Evolutionary conservation across 2,797 vertebrate species (phyloP), one percentile per base, ranked within the genome.

Genomic region (Catostomus latipinnis): DNA sequence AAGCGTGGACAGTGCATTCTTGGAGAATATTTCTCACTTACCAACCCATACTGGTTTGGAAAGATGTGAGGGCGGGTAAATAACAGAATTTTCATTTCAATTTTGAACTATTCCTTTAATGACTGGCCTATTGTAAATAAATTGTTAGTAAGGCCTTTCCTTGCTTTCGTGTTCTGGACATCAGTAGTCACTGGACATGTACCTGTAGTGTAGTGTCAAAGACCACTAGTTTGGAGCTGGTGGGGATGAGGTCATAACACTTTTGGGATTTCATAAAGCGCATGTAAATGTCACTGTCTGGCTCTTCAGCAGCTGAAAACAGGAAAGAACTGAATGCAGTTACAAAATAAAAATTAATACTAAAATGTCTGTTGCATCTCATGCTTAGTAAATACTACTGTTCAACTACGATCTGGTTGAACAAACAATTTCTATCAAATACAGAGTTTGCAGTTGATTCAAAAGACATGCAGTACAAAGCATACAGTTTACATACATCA

Each of bases 171-270:
- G 45, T 5, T 8, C 2, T 34, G 45, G 45, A 50, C 14, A n/a
- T 11, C 12, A 49, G 9, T 50, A 46, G 10, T 50, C 1, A 54
- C 1, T 16, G 11, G 18, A 50, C 70, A 91, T 95, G 94, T 86
- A 99, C 98, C 92, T 99, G 96, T 87, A 99, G 94, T 0, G 97
- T 96, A 6, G 98, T 99, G 88, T 99, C 98, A 71, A 99, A 99
- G 89, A 99, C 98, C 48, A 99, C 98, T 83, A 99, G 94, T 91
- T 99, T 99, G 70, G 98, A 99, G 85, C 98, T 99, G 34, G 98
- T 99, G 11, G 98, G 98, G 83, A 99, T 95, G 81, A 99, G 98
- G 93, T 99, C 98, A 1, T 99, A 99, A 94, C 98, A 99, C 95
- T 96, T 97, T 93, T 99, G 97, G 86, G 97, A 98, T 94, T 94